Conservation (phyloP, 2,113 vertebrate genomes). For the Oceanodroma tethys region DNA sequence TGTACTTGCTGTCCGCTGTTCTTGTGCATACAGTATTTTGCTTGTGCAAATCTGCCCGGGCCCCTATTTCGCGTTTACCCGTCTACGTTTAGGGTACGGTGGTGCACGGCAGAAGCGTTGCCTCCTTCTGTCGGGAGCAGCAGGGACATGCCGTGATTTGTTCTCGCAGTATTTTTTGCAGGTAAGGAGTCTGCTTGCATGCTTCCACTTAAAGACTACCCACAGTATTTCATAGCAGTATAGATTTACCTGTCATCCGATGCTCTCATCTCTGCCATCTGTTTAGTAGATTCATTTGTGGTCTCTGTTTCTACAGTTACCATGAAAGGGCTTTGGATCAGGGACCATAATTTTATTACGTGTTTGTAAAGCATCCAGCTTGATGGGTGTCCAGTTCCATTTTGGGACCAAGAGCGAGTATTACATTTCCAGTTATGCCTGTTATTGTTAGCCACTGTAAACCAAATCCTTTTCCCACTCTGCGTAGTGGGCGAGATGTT, state of each 20-base stretch:
- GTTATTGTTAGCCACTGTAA: background rate
- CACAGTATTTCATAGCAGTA: background rate
- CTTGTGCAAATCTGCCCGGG: background rate
- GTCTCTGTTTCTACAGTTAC: background rate
- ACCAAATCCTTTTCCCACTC: background rate
- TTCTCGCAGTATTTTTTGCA: background rate
- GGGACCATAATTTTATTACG: background rate
- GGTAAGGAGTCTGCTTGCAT: background rate
- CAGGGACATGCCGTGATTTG: background rate
- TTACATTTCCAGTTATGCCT: background rate
- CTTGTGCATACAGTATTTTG: background rate
- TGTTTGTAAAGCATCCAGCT: background rate
- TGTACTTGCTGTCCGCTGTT: background rate
- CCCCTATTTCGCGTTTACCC: accelerated
- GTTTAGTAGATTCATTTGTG: background rate
- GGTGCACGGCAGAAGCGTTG: accelerated
- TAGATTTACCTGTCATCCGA: background rate
- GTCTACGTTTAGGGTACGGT: accelerated
- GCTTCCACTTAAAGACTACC: background rate
- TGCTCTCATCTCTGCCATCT: background rate
- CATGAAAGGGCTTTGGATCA: background rate
- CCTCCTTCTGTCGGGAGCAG: background rate
- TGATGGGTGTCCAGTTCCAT: background rate
- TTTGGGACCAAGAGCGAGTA: background rate
- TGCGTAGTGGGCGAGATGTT: accelerated